Evolutionary conservation across 2,888 invertebrate genomes (phyloP).

Genomic region (Drosophila ezoana): DNA sequence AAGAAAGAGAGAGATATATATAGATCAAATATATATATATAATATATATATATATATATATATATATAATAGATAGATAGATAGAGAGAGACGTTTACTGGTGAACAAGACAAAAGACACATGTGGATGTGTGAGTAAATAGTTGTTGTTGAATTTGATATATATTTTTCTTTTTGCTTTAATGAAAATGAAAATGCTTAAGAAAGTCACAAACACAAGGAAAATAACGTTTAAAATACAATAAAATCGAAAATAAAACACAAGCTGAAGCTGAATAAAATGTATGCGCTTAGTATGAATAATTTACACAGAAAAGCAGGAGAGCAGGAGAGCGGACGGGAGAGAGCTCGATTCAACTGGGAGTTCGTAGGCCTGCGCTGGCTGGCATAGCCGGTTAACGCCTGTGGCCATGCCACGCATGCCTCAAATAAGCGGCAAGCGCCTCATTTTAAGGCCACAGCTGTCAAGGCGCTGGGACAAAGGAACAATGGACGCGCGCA

Average conservation of each 20-base stretch:
- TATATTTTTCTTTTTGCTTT: conserved; percentile 51
- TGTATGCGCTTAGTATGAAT: conserved; percentile 68
- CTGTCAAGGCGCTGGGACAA: conserved; percentile 73
- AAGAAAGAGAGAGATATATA: conserved; percentile 22
- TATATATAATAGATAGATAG: conserved; percentile 23
- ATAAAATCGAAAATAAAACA: conserved; percentile 41
- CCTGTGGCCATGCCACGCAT: conserved; percentile 56
- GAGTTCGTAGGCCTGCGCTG: conserved; percentile 25
- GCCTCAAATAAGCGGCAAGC: conserved; percentile 78
- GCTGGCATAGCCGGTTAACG: conserved; percentile 1
- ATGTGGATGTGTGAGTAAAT: conserved; percentile 84
- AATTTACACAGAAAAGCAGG: conserved; percentile 56
- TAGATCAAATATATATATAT: conserved; percentile 6
- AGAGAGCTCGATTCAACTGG: conserved; percentile 33
- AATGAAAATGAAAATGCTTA: conserved; percentile 65
- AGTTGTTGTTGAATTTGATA: conserved; percentile 52
- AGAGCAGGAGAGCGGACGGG: neutral
- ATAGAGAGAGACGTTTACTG: conserved; percentile 68
- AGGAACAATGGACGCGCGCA: conserved; percentile 76
- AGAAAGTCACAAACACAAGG: conserved; percentile 23
- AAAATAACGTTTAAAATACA: conserved; percentile 20
- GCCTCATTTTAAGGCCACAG: conserved; percentile 79
- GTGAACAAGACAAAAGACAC: conserved; percentile 85
- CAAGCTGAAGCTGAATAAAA: conserved; percentile 40
- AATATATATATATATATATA: conserved; percentile 30